phyloP scores from a whole-genome alignment of 2,797 vertebrate genomes.

The Anguilla anguilla region DNA sequence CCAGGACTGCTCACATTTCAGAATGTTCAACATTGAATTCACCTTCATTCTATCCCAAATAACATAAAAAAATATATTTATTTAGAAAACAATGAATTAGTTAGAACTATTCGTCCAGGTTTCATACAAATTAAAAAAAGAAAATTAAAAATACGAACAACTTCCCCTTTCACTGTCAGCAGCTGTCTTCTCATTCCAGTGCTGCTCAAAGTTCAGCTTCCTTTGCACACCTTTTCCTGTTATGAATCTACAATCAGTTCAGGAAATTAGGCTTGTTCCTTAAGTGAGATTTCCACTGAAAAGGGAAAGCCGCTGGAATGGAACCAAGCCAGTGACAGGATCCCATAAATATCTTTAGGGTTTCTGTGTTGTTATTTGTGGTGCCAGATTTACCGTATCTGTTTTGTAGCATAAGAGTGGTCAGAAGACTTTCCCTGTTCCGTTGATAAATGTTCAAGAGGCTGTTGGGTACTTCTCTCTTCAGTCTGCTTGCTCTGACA shows the following conservation, averaged over 20 bases:
- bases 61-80: neutral
- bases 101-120: no score
- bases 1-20: neutral
- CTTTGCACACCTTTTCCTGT: neutral
- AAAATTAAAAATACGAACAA: neutral
- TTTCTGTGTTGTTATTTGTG: neutral
- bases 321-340: neutral
- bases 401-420: neutral
- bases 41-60: neutral
- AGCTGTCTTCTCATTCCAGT: neutral
- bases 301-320: neutral
- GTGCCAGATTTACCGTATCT: neutral
- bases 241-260: neutral
- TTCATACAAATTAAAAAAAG: neutral
- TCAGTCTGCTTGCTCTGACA: neutral
- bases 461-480: neutral
- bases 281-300: neutral
- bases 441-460: neutral
- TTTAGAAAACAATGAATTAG: neutral
- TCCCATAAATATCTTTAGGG: neutral
- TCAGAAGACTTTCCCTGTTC: neutral
- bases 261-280: neutral
- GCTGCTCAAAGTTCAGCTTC: neutral
- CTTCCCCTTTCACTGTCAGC: neutral
- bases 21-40: neutral